A percentile compares a stretch with the other conserved stretches of the same genome.
phyloP scores from a whole-genome alignment of 2,113 vertebrate genomes.

The Cephalopterus ornatus region DNA sequence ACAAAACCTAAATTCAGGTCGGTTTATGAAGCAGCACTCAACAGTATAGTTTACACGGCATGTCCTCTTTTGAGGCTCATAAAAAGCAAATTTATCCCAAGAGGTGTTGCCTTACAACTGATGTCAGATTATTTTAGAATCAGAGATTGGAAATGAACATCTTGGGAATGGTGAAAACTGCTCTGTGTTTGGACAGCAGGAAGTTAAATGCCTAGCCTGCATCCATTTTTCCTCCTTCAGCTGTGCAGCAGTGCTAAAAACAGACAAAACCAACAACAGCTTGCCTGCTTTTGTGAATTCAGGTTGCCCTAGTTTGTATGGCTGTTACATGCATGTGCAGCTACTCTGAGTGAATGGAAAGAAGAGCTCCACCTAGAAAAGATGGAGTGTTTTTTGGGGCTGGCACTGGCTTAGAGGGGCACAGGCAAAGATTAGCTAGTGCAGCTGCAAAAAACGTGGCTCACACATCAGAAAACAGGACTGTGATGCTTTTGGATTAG shows the following conservation, averaged over 20 bases:
- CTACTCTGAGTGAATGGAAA: not conserved
- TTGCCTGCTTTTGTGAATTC: not conserved
- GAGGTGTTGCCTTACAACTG: not conserved
- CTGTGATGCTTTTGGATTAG: not conserved
- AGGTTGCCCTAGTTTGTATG: not conserved
- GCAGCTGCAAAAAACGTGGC: not conserved
- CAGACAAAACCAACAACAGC: not conserved
- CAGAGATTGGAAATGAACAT: not conserved
- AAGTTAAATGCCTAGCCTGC: not conserved
- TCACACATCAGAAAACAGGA: not conserved
- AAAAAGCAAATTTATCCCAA: not conserved
- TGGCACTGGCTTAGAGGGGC: not conserved
- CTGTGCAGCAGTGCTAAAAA: not conserved
- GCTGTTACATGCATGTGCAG: not conserved
- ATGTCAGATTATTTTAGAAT: not conserved
- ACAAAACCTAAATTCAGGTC: not conserved
- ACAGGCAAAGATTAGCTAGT: not conserved
- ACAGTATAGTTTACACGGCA: not conserved
- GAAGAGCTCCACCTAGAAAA: not conserved
- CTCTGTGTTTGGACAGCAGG: not conserved
- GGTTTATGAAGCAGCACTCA: not conserved
- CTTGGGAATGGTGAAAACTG: not conserved
- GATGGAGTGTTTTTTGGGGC: not conserved
- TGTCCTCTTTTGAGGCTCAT: not conserved
- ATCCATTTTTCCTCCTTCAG: not conserved